Evolutionary conservation across 2,888 invertebrate species (phyloP).

Genomic region (Scaptodrosophila latifasciaeformis): DNA sequence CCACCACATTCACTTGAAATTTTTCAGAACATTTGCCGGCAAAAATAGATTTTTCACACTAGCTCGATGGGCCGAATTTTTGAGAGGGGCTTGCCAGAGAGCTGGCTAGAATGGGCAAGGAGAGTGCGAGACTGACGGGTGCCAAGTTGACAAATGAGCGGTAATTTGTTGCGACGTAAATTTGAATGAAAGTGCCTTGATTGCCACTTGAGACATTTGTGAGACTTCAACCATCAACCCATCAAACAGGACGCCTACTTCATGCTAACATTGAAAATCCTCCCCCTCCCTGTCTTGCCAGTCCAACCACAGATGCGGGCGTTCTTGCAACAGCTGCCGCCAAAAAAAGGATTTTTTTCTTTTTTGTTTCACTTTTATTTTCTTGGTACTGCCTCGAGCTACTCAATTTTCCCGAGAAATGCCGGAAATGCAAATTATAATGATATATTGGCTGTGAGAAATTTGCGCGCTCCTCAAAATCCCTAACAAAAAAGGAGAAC

Average conservation of each 20-base stretch:
- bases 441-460: constrained; percentile 71
- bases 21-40: constrained; percentile 59
- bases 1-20: too few relatives aligned
- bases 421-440: constrained; percentile 69
- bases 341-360: constrained; percentile 47
- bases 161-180: constrained; percentile 73
- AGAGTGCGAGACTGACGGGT: neutral
- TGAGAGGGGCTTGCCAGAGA: too few relatives aligned
- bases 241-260: too few relatives aligned
- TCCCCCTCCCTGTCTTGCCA: too few relatives aligned
- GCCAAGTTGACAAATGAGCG: constrained; percentile 57
- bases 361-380: neutral
- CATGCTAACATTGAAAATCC: too few relatives aligned
- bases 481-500: constrained; percentile 21
- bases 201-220: constrained; percentile 73
- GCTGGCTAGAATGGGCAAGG: too few relatives aligned
- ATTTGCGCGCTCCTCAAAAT: constrained; percentile 44
- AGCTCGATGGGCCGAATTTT: constrained; percentile 22
- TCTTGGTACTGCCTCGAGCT: constrained; percentile 30
- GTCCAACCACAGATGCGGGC: neutral
- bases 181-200: constrained; percentile 73
- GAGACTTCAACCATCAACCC: constrained; percentile 26
- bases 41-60: constrained; percentile 65
- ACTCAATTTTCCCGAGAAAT: constrained; percentile 64
- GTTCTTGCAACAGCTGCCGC: constrained; percentile 55